These are phyloP conservation scores for Furcula furcula DNA, from an alignment of 2,888 invertebrate species.

Conservation along the genomic window DNA sequence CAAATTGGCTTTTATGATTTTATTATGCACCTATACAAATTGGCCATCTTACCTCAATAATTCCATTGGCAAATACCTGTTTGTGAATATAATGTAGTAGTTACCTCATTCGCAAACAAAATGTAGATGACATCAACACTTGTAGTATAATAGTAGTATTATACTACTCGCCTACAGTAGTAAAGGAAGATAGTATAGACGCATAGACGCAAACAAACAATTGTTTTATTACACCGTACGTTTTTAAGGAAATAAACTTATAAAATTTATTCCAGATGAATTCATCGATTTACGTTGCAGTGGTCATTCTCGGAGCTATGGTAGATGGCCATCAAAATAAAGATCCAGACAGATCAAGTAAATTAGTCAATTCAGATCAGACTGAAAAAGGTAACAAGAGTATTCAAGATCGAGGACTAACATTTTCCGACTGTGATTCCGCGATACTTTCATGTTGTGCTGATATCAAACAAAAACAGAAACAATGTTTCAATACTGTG, in stretches of 20 bases:
- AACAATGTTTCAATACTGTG: not conserved
- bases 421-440: conserved; percentile 40
- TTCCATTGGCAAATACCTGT: not conserved
- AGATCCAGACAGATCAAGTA: not conserved
- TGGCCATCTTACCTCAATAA: not conserved
- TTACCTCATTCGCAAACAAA: not conserved
- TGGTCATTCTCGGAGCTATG: not conserved
- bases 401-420: not conserved
- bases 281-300: not conserved
- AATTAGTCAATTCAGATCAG: not conserved
- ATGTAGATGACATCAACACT: too few species aligned
- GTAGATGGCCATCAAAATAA: not conserved
- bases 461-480: not conserved
- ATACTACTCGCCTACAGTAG: too few species aligned
- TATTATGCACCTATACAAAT: not conserved
- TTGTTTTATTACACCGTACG: too few species aligned
- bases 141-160: too few species aligned
- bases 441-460: conserved; percentile 19
- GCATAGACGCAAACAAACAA: too few species aligned
- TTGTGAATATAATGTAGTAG: not conserved
- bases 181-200: too few species aligned
- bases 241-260: too few species aligned
- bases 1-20: not conserved
- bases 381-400: not conserved
- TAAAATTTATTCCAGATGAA: conserved; percentile 2